Evolutionary conservation across 2,888 invertebrate species (phyloP), one percentile per base, ranked within the genome.

Genomic region (Tyria jacobaeae): DNA sequence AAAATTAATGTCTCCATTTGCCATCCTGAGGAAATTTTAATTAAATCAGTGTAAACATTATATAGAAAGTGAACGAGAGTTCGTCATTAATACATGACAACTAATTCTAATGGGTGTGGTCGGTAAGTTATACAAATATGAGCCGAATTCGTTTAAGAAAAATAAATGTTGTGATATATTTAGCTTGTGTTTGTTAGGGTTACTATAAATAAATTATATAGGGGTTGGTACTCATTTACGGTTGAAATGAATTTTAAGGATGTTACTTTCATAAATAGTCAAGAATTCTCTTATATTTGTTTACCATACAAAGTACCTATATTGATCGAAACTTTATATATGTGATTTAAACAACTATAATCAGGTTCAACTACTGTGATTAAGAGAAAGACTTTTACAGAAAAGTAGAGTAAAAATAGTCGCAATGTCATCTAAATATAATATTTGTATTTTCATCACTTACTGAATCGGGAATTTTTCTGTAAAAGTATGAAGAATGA

Each of bases 31-130:
- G 84, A 87, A 84, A 85, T 85, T 78, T 86, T 86, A 87, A 89
- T 85, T 86, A 86, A 84, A 81, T 73, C 75, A 68, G 71, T 81
- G 79, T 83, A 84, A 86, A 84, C 77, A 80, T 83, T 79, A 81
- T 81, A 76, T 80, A 77, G 71, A 76, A 71, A 80, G 78, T 75
- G 76, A 76, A 64, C 62, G 65, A 74, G 72, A 82, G 85, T 79
- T 80, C 76, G 76, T 80, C 83, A 88, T 86, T 87, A 86, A 84
- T 87, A 85, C 69, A 79, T 73, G 86, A 84, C 84, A 83, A 76
- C 79, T 69, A 79, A 79, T 76, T 64, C 78, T 86, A 86, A 87
- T 86, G 83, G 84, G 74, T 78, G 70, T 71, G 71, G 76, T 66
- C 62, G 68, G 62, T 10, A 57, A 63, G 27, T 44, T 74, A 74